These are phyloP conservation scores for Colius striatus DNA, from an alignment of 2,113 vertebrate genomes.

Conservation along the genomic window DNA sequence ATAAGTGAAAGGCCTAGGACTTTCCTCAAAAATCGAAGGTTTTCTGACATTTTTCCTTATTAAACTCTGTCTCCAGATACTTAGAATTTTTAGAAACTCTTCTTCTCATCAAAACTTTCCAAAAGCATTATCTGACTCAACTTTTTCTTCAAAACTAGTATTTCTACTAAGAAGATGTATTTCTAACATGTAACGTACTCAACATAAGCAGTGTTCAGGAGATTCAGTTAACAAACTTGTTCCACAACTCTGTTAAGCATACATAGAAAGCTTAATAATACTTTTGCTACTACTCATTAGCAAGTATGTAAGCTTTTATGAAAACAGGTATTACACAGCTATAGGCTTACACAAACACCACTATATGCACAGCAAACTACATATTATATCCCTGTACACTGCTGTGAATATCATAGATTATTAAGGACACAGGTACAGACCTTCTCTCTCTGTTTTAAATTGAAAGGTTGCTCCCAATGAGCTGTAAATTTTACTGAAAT, in stretches of 20 bases:
- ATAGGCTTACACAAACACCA: background rate
- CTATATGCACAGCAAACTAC: background rate
- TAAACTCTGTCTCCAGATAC: background rate
- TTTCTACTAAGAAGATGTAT: background rate
- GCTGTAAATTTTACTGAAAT: background rate
- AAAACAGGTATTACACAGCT: background rate
- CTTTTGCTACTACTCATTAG: background rate
- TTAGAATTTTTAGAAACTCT: background rate
- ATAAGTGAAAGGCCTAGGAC: background rate
- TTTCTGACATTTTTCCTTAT: background rate
- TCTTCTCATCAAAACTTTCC: background rate
- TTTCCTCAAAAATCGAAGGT: background rate
- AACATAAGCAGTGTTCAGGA: background rate
- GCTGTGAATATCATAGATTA: background rate
- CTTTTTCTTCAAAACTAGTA: background rate
- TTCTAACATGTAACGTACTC: background rate
- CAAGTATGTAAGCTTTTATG: background rate
- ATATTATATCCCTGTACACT: background rate
- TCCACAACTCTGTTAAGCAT: background rate
- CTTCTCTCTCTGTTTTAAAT: background rate
- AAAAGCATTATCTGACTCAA: background rate
- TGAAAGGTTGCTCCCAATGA: background rate
- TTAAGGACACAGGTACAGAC: background rate
- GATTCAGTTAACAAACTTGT: background rate
- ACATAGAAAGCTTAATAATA: background rate